Conservation (phyloP, 1,140 invertebrate species). For the Drosophila simulans region DNA sequence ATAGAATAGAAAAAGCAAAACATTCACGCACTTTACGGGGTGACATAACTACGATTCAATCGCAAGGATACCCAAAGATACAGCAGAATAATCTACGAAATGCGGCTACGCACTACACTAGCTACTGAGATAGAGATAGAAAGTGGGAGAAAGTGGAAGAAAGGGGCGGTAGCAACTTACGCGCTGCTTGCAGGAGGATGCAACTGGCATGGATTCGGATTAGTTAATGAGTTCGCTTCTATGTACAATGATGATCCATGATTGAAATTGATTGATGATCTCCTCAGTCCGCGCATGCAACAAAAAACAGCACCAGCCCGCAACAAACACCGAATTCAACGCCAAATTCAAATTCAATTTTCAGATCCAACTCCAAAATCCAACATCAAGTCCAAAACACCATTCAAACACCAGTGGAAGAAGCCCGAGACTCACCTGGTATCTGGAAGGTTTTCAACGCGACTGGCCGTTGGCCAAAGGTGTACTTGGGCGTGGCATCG, state of each 20-base stretch:
- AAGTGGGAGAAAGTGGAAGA: constrained; percentile 5
- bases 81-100: constrained; percentile 1
- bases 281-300: constrained; percentile 65
- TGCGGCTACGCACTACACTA: constrained; percentile 41
- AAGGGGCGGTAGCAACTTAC: constrained; percentile 59
- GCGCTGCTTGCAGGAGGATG: constrained; percentile 45
- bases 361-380: constrained; percentile 28
- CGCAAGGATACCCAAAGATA: constrained; percentile 10
- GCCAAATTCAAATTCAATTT: constrained; percentile 20
- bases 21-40: background rate
- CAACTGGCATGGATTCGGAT: constrained; percentile 42
- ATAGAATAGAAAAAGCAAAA: background rate
- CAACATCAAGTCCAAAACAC: constrained; percentile 41
- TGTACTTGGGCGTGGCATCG: constrained; percentile 89
- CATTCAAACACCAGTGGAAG: constrained; percentile 48
- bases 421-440: constrained; percentile 83
- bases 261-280: constrained; percentile 58
- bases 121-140: constrained; percentile 38
- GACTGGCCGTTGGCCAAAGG: constrained; percentile 84
- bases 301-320: constrained; percentile 25
- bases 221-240: constrained; percentile 41
- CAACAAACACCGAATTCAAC: constrained; percentile 27
- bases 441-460: constrained; percentile 79
- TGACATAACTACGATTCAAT: constrained; percentile 5
- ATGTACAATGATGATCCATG: constrained; percentile 67